phyloP scores from a whole-genome alignment of 92 coral and sea anemone species.

The Galaxea fascicularis region DNA sequence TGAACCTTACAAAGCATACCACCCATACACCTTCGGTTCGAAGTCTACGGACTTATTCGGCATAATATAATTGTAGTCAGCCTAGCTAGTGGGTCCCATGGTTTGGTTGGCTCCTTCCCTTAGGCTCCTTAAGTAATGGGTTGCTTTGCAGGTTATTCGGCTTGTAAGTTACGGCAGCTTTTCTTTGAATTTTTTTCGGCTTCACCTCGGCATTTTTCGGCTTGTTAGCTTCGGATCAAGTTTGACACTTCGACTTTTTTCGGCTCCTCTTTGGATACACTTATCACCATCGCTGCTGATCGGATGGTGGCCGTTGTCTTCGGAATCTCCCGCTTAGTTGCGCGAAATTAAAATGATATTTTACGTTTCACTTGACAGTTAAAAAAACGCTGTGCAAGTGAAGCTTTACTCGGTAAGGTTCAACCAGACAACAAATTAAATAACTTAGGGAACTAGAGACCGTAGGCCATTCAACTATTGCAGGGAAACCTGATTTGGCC shows the following conservation, averaged over 20 bases:
- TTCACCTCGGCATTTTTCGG: neutral
- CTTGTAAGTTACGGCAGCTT: too few species aligned
- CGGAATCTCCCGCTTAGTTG: neutral
- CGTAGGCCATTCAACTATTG: neutral
- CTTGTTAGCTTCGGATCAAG: neutral
- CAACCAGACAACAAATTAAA: neutral
- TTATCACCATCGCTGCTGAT: neutral
- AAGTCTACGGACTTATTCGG: neutral
- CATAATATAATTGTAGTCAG: neutral
- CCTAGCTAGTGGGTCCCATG: neutral
- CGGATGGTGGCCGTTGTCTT: neutral
- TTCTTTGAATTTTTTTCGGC: too few species aligned
- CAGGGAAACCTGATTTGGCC: neutral
- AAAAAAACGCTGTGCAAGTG: neutral
- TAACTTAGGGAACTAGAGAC: neutral
- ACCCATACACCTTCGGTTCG: neutral
- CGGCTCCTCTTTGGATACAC: neutral
- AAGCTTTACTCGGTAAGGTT: neutral
- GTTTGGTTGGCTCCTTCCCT: slow-evolving; percentile 1
- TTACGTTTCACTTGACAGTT: neutral
- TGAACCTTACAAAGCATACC: too few species aligned
- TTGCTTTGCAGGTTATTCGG: slow-evolving; percentile 1
- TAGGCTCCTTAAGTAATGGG: neutral
- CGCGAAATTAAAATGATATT: neutral
- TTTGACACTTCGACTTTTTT: neutral